Evolutionary conservation across 2,888 invertebrate species (phyloP), one percentile per base, ranked within the genome.

Genomic region (Rhaphigaster nebulosa): DNA sequence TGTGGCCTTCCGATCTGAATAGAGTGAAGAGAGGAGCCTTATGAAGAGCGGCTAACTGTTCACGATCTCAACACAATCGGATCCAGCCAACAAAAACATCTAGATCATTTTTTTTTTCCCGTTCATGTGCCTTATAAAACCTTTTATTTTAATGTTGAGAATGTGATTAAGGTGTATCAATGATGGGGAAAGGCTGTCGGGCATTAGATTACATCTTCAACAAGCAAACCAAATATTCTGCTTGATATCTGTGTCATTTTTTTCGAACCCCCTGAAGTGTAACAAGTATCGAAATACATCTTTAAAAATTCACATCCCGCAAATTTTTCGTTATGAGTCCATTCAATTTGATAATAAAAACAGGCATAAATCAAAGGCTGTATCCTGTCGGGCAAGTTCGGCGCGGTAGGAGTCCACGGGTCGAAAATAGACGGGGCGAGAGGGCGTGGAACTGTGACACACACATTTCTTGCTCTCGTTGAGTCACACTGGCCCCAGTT

Each of bases 401-500:
- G 29, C 70, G 34, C 70, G 34, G 70, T 18, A 34, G 70, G 70
- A 70, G 70, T 70, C 70, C 34, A 13, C 29, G 2, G 34, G 15
- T 34, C 70, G 34, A 70, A 70, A 70, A 70, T 70, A 70, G 70
- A 70, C 13, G 15, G 0, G n/a, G 15, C 70, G 18, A 13, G 29
- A 70, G 70, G 70, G 70, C 70, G 70, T 70, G 70, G 34, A 70
- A 70, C 70, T 70, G 70, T 70, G 70, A 70, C 70, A 70, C 29
- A 34, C n/a, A 65, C 70, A 70, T 70, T 34, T 70, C 70, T 34
- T 34, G 34, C 34, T 18, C 70, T 0, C 12, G 70, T 70, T 70
- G 70, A 70, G 70, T 70, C 70, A 70, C 34, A 70, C 29, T 10
- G 34, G 70, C 70, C 70, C 29, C 34, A 70, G 70, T 70, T 70